These are phyloP conservation scores for Hedychridium roseum DNA, from an alignment of 2,888 invertebrate species.

Conservation along the genomic window DNA sequence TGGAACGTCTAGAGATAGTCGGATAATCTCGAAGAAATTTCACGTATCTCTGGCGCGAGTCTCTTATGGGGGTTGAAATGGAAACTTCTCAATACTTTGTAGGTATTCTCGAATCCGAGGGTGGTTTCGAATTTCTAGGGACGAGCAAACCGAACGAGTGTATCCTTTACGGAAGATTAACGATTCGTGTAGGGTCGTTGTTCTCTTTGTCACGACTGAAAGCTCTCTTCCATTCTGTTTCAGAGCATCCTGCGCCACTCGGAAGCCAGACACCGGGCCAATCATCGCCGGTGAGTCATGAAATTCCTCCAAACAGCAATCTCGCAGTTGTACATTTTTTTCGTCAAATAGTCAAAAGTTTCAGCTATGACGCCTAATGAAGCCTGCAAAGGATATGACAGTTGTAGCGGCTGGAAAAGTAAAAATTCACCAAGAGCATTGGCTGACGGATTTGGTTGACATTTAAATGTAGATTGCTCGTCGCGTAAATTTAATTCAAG, in stretches of 20 bases:
- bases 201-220: conserved; percentile 12
- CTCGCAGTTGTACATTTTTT: background rate
- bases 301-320: too few species aligned
- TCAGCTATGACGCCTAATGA: background rate
- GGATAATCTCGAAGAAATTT: too few species aligned
- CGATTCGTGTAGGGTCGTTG: conserved; percentile 33
- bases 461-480: conserved; percentile 7
- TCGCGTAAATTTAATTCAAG: conserved; percentile 9
- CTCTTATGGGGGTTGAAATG: too few species aligned
- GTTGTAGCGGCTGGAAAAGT: background rate
- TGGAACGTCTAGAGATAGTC: too few species aligned
- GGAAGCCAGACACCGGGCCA: conserved; percentile 4
- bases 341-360: background rate
- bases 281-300: conserved; percentile 19
- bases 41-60: too few species aligned
- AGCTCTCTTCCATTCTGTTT: conserved; percentile 18
- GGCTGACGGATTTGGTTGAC: conserved; percentile 5
- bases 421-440: conserved; percentile 5
- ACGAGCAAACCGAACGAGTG: conserved; percentile 45
- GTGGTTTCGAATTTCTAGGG: conserved; percentile 41
- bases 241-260: conserved; percentile 16
- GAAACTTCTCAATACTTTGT: conserved; percentile 19
- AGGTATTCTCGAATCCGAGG: conserved; percentile 33
- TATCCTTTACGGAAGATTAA: conserved; percentile 54
- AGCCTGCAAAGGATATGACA: background rate